Evolutionary conservation across 1,140 invertebrate genomes (phyloP), one percentile per base, ranked within the genome.

Genomic region (Colletes latitarsis): DNA sequence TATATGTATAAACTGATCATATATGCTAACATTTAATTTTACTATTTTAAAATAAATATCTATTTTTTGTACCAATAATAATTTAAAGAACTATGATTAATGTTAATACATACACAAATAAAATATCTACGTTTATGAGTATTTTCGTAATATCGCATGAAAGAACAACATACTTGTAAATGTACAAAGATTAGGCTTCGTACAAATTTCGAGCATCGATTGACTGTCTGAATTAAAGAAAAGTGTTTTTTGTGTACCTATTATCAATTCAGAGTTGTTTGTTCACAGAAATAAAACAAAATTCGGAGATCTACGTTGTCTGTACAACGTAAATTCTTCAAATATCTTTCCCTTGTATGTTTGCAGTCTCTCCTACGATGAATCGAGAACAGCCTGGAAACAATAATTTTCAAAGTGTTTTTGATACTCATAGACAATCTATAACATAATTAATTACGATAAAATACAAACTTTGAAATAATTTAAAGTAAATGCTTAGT

Each of bases 381-480:
- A 75, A 82, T 85, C 83, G 87, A 87, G 82, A 69, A 84, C 82
- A 88, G 67, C 89, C 89, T 90, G 89, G 87, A 90, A 90, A 58
- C 82, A 89, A 89, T 82, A 88, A 90, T 90, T 82, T 79, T 81
- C 43, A 86, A 88, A 68, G 57, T 75, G 68, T 82, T 77, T 81
- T 82, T 83, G 15, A 68, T 81, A 82, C 78, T 81, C 74, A 30
- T 70, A 62, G 67, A 83, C 69, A 41, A 9, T 85, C 17, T 74
- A 69, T 69, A 46, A 63, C n/a, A 52, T 67, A 75, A 75, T 66
- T 74, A 49, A 52, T 21, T 78, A 71, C 17, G 52, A 66, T 53
- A 5, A 66, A n/a, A 19, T 66, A 74, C 58, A 79, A 57, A 77
- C 75, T 9, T 15, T 66, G 14, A 68, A 60, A 58, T 1, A 52